Evolutionary conservation across 92 coral and sea anemone species (phyloP).

Genomic region (Zoanthus solanderi): DNA sequence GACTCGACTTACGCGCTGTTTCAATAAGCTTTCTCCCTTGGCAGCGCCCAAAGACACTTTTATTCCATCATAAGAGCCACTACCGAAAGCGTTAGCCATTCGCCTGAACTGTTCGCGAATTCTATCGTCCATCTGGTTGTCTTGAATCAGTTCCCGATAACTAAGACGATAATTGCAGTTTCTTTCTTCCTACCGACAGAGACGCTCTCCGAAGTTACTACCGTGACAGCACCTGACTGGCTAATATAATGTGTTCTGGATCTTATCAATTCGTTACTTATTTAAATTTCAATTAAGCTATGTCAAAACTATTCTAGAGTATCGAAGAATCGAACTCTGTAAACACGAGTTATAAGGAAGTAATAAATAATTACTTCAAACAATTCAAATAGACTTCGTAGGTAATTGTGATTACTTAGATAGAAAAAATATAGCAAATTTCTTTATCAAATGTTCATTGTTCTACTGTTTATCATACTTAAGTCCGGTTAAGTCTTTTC

Average conservation of each 20-base stretch:
- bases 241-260: not conserved
- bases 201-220: conserved; percentile 13
- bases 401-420: not conserved
- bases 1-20: conserved; percentile 24
- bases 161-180: not conserved
- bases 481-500: no score
- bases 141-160: no score
- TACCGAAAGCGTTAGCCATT: conserved; percentile 25
- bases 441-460: not conserved
- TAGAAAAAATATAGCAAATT: not conserved
- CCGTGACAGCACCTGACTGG: conserved; percentile 1
- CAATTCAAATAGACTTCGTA: not conserved
- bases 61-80: conserved; percentile 7
- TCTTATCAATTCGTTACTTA: conserved; percentile 12
- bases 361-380: not conserved
- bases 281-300: not conserved
- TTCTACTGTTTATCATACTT: not conserved
- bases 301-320: not conserved
- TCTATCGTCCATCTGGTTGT: conserved; percentile 6
- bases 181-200: not conserved
- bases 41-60: conserved; percentile 44
- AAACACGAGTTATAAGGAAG: not conserved
- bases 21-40: conserved; percentile 30
- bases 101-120: conserved; percentile 48
- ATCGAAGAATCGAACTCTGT: not conserved